Percentiles rank a stretch among this genome's conserved stretches.
These are phyloP conservation scores for Paedocypris micromegethes DNA, from an alignment of 2,797 vertebrate genomes.

Conservation along the genomic window DNA sequence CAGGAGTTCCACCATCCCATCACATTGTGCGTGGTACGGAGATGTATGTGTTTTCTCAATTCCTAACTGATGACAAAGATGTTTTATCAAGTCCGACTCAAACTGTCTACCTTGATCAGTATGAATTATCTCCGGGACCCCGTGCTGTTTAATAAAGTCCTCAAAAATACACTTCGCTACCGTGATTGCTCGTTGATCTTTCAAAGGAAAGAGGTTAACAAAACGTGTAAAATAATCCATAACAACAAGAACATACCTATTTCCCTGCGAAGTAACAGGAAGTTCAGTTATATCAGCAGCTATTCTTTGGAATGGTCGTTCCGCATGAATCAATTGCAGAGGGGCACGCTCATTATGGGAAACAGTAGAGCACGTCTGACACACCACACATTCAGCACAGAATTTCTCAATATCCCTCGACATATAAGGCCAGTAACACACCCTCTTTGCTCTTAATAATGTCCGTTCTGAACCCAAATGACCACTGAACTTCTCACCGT, in stretches of 20 bases:
- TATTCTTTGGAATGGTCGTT: slow-evolving; percentile 31
- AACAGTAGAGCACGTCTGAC: slow-evolving; percentile 14
- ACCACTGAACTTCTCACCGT: slow-evolving; percentile 16
- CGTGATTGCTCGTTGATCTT: slow-evolving; percentile 24
- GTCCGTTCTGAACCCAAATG: slow-evolving; percentile 26
- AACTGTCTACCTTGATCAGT: slow-evolving; percentile 29
- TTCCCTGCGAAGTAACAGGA: slow-evolving; percentile 12
- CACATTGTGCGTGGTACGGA: slow-evolving; percentile 22
- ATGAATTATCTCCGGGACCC: slow-evolving; percentile 31
- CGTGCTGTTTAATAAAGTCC: slow-evolving; percentile 26
- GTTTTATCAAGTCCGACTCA: slow-evolving; percentile 27
- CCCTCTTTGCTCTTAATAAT: slow-evolving; percentile 10
- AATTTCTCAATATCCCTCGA: slow-evolving; percentile 1
- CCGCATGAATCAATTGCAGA: slow-evolving; percentile 22
- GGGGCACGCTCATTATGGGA: slow-evolving; percentile 20
- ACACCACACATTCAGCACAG: slow-evolving; percentile 35
- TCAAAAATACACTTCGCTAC: slow-evolving; percentile 34
- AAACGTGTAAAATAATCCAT: slow-evolving; percentile 31
- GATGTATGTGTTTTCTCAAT: slow-evolving; percentile 26
- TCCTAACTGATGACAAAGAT: slow-evolving; percentile 20
- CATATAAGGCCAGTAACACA: slow-evolving; percentile 41
- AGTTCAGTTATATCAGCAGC: slow-evolving; percentile 37
- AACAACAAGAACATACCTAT: slow-evolving; percentile 29
- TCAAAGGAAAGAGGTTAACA: slow-evolving; percentile 27
- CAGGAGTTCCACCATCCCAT: slow-evolving; percentile 31